Conservation (phyloP, 2,797 vertebrate genomes). For the Graptemys geographica region DNA sequence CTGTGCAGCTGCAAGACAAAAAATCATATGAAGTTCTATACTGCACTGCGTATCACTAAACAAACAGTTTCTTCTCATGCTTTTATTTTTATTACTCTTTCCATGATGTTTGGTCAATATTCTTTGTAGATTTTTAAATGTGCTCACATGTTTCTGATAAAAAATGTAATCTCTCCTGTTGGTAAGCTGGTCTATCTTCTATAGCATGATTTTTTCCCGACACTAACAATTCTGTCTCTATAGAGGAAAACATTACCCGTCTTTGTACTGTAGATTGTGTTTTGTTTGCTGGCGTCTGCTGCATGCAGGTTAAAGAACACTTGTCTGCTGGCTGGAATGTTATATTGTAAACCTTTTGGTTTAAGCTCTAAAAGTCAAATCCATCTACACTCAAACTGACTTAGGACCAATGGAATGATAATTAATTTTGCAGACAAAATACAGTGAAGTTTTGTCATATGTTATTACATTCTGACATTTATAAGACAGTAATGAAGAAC, state of each 20-base stretch:
- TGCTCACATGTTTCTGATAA: neutral
- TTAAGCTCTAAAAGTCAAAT: conserved; percentile 70
- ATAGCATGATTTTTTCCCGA: conserved; percentile 78
- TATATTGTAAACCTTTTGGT: conserved; percentile 66
- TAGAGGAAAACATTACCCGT: conserved; percentile 61
- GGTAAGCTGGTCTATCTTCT: conserved; percentile 79
- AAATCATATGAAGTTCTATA: conserved; percentile 18
- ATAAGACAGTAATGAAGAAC: conserved; percentile 64
- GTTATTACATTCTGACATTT: conserved; percentile 65
- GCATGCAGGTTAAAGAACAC: conserved; percentile 81
- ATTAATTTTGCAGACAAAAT: conserved; percentile 78
- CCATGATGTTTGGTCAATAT: neutral
- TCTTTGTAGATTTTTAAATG: conserved; percentile 8
- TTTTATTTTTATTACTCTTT: conserved; percentile 10
- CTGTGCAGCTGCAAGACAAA: conserved; percentile 24
- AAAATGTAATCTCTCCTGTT: conserved; percentile 60
- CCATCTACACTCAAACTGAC: conserved; percentile 66
- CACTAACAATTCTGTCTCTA: conserved; percentile 83
- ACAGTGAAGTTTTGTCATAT: conserved; percentile 72
- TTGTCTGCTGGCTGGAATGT: conserved; percentile 71
- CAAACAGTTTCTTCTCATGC: neutral
- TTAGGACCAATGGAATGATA: conserved; percentile 71
- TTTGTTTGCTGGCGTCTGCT: conserved; percentile 81
- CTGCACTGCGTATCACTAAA: neutral
- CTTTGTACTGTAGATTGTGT: conserved; percentile 81